Percentiles rank a stretch among this genome's conserved stretches.
Conservation (phyloP, 1,140 invertebrate genomes). For the Bombus waltoni region DNA sequence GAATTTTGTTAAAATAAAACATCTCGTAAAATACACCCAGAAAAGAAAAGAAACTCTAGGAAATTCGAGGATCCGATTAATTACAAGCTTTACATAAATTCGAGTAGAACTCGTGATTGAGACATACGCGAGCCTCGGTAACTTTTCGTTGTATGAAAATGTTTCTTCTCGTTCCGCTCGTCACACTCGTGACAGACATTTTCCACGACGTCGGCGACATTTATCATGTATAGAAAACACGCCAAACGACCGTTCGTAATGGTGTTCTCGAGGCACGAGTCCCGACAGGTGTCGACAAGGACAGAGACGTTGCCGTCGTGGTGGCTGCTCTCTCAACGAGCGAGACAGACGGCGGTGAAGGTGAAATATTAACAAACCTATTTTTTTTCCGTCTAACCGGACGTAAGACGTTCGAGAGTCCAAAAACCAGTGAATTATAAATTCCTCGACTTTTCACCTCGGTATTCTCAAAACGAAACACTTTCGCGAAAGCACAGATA, state of each 20-base stretch:
- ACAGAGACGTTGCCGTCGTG: not conserved
- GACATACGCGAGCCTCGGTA: not conserved
- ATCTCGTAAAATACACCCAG: no score
- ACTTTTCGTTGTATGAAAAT: not conserved
- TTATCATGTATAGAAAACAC: slow-evolving; percentile 13
- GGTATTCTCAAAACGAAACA: not conserved
- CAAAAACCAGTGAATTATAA: not conserved
- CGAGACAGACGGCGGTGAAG: not conserved
- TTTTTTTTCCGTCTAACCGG: not conserved
- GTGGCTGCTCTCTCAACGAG: not conserved
- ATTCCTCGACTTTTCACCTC: not conserved
- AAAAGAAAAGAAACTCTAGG: no score
- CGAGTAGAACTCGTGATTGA: not conserved
- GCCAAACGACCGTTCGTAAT: slow-evolving; percentile 14
- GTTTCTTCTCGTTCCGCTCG: not conserved
- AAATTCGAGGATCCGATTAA: not conserved
- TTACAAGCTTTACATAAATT: no score
- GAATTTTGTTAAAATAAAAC: not conserved
- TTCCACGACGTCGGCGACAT: not conserved
- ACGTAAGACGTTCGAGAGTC: not conserved
- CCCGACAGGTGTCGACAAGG: slow-evolving; percentile 11
- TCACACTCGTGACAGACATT: not conserved
- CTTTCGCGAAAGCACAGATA: not conserved
- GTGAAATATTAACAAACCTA: not conserved
- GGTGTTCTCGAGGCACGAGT: not conserved